phyloP scores from a whole-genome alignment of 2,113 vertebrate genomes.

The Acanthisitta chloris region DNA sequence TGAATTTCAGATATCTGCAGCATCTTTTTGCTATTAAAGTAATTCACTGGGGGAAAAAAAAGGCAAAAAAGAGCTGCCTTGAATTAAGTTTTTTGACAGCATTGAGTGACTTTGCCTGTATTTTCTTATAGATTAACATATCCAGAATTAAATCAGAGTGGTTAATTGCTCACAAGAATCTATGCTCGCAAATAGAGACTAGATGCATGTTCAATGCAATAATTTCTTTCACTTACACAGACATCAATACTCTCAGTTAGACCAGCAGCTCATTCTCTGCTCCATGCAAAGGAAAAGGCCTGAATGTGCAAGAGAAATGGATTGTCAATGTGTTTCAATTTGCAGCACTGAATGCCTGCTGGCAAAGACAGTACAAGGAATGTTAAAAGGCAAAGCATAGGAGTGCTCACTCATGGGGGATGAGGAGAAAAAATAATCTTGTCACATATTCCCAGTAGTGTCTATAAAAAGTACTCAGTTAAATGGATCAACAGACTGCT shows the following conservation, averaged over 20 bases:
- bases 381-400: background rate
- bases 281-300: background rate
- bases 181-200: background rate
- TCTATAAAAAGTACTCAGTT: background rate
- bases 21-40: background rate
- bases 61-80: background rate
- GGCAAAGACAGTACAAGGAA: background rate
- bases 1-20: background rate
- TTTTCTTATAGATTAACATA: background rate
- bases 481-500: background rate
- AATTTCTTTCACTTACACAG: background rate
- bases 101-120: background rate
- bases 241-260: background rate
- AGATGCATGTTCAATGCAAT: background rate
- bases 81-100: background rate
- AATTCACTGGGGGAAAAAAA: background rate
- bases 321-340: background rate
- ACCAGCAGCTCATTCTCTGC: background rate
- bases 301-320: fast-evolving
- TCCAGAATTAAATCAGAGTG: background rate
- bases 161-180: background rate
- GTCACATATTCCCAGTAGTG: background rate
- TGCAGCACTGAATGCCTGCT: background rate
- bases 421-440: background rate
- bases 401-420: background rate